Evolutionary conservation across 2,888 invertebrate species (phyloP).

Genomic region (Chloroclysta siterata): DNA sequence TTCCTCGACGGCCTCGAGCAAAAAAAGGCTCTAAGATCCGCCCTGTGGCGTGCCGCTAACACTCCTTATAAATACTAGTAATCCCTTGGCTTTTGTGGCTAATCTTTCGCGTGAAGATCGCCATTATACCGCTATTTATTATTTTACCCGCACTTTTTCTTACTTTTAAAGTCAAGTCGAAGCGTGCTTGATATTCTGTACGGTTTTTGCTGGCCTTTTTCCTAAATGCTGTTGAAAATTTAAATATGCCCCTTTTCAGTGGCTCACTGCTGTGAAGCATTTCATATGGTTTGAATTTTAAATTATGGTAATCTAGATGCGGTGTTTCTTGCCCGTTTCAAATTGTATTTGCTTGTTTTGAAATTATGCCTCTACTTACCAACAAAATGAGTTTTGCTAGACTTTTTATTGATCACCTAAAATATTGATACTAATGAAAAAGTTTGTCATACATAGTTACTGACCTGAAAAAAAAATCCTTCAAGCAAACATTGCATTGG

Average conservation of each 20-base stretch:
- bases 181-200: conserved; percentile 69
- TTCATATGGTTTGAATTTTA: conserved; percentile 75
- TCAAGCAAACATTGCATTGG: too few species aligned
- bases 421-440: too few species aligned
- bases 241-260: conserved; percentile 71
- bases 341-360: conserved; percentile 44
- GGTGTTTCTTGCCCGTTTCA: conserved; percentile 54
- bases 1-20: conserved; percentile 49
- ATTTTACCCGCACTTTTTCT: conserved; percentile 77
- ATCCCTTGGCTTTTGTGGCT: conserved; percentile 81
- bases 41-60: conserved; percentile 74
- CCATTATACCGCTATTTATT: conserved; percentile 83
- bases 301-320: conserved; percentile 69
- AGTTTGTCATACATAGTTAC: too few species aligned
- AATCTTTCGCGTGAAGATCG: conserved; percentile 83
- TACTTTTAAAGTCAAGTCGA: conserved; percentile 74
- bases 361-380: conserved; percentile 23
- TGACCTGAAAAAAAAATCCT: too few species aligned
- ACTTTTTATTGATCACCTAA: not conserved
- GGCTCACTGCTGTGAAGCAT: conserved; percentile 66
- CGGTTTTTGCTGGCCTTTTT: conserved; percentile 59
- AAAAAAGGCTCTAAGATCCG: conserved; percentile 53
- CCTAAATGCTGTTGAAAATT: conserved; percentile 65
- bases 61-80: conserved; percentile 83
- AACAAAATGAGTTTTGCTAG: not conserved